A percentile compares a stretch with the other conserved stretches of the same genome.
Evolutionary conservation across 2,797 vertebrate genomes (phyloP).

Genomic region (Steatocranus sp.): DNA sequence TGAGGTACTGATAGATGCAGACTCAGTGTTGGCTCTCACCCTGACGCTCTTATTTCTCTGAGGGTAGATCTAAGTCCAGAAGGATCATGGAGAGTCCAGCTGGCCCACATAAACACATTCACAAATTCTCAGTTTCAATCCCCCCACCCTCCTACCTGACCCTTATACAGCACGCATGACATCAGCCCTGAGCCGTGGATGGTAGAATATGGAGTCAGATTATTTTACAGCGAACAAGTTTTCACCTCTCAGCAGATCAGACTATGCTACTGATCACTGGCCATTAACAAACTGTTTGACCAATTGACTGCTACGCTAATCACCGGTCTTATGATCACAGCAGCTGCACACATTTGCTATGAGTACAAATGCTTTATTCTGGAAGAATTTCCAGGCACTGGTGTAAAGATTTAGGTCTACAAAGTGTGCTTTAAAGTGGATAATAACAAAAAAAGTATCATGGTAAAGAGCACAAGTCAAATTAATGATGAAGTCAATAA

Average conservation of each 20-base stretch:
- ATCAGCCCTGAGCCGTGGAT: slow-evolving; percentile 28
- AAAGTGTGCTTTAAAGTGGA: not conserved
- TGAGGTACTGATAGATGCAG: slow-evolving; percentile 31
- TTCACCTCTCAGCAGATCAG: slow-evolving; percentile 48
- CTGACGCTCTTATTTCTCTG: slow-evolving; percentile 38
- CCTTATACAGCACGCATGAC: slow-evolving; percentile 35
- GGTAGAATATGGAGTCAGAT: slow-evolving; percentile 41
- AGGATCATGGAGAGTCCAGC: slow-evolving; percentile 7
- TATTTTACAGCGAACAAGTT: slow-evolving; percentile 64
- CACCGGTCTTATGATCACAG: slow-evolving; percentile 32
- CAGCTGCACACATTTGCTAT: not conserved
- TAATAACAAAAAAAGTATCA: not conserved
- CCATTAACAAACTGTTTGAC: slow-evolving; percentile 7
- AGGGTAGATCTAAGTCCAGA: slow-evolving; percentile 10
- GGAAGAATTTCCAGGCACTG: not conserved
- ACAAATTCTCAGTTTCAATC: slow-evolving; percentile 14
- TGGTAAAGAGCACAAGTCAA: not conserved
- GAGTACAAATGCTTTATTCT: not conserved
- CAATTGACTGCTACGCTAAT: slow-evolving; percentile 1
- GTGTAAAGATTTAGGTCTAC: not conserved
- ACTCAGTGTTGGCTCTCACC: slow-evolving; percentile 27
- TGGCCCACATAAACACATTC: slow-evolving; percentile 3
- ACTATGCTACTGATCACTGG: slow-evolving; percentile 16
- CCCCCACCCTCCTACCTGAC: not conserved
- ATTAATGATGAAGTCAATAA: not conserved